Base-by-base conservation (phyloP, 2,888 invertebrate genomes). In the Phalera bucephala region DNA sequence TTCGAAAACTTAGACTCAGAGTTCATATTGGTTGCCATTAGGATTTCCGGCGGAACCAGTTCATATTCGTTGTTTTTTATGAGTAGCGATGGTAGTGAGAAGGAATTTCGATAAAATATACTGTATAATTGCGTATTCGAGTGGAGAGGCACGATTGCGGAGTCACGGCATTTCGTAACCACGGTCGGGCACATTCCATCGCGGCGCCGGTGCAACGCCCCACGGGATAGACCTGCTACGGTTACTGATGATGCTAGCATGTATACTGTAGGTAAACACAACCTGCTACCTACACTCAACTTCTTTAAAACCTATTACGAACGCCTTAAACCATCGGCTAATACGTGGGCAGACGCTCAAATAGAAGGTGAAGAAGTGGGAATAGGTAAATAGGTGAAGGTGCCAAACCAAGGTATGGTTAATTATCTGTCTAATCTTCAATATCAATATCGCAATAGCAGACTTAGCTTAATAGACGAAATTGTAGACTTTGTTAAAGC, bases 101-200 rank as follows among this genome's bases (percentile, higher is more conserved):
- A 51, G 40, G 53, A 55, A 50, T 60, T 59, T 49, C 36, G 49
- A 61, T 58, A 59, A 54, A 29, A 29, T 28, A 53, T 68, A 51
- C 52, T 56, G 57, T 64, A 64, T 66, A 63, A 73, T 76, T 75
- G 66, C 72, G 65, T 72, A 73, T 76, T 76, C 65, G 60, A 65
- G 52, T 62, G 46, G 58, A 73, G 70, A 72, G 54, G 59, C 68
- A 66, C 65, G 71, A 73, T 80, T 72, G 77, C 64, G 56, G 65
- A 81, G 80, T 75, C 80, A 78, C 68, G 79, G 75, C 64, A 78
- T 89, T 88, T 87, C 84, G 86, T 82, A 86, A 88, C 80, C 72
- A 73, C 81, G 78, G 79, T 79, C 84, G 78, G 78, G 74, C 75
- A 56, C 87, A 87, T 89, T 86, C 89, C 87, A 72, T 63, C 61